Base-by-base conservation (phyloP, 2,797 vertebrate species). In the Gadopsis bispinosus region DNA sequence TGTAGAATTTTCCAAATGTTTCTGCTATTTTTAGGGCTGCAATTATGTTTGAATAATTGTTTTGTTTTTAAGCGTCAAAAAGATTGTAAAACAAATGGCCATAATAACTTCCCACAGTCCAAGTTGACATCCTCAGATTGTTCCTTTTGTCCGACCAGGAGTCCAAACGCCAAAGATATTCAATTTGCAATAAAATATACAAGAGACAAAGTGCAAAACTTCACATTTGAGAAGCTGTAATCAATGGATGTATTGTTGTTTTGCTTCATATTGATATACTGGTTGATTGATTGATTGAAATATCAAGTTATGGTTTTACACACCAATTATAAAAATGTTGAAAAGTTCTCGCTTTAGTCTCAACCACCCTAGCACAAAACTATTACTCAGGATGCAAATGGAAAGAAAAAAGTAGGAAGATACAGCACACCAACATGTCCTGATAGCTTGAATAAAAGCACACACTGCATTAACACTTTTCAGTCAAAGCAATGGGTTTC, bases 381-480 rank as follows among this genome's bases (percentile, higher is more conserved):
- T 56, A 72, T 66, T 19, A 55, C 43, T 54, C 20, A 33, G 39
- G 26, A 50, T 68, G 37, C 8, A 65, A 62, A 59, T 75, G 9
- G 12, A 51, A 47, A 62, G 3, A 14, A 9, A 50, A 73, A 47
- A 37, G 14, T 48, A 37, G 47, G 19, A 59, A 37, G 48, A 66
- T 31, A 9, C 20, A 41, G 20, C 22, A 65, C 51, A 35, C 5
- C 73, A 61, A 35, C 43, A 66, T n/a, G 31, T 43, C 72, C 20
- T 54, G 7, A 63, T 31, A 39, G 43, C 69, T 26, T 19, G 35
- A 62, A 54, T 35, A 16, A 80, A 80, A 55, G 50, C 62, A 39
- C 39, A 20, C 3, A 37, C 58, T 58, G 17, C n/a, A 4, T 11
- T 60, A 20, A 60, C 41, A 45, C 31, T 37, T 70, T 60, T 33